These are phyloP conservation scores for Archivesica marissinica DNA, from an alignment of 1,140 invertebrate species.

Conservation along the genomic window DNA sequence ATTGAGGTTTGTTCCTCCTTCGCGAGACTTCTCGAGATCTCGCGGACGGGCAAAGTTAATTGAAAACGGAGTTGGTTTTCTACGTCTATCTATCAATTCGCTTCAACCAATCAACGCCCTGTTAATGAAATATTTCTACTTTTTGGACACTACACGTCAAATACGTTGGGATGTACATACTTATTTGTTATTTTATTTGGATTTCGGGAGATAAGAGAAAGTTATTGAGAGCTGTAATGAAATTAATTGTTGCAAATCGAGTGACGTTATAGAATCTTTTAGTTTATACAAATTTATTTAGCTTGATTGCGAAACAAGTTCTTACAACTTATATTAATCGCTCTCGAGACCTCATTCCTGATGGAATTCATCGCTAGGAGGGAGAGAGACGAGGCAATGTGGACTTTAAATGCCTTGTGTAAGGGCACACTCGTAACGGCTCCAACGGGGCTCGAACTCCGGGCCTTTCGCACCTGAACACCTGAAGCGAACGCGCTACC, in stretches of 20 bases:
- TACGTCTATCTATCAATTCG: constrained; percentile 24
- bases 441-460: too few species aligned
- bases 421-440: too few species aligned
- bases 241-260: constrained; percentile 7
- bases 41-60: constrained; percentile 8
- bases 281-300: too few species aligned
- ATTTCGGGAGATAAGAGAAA: neutral
- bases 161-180: neutral
- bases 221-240: neutral
- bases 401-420: too few species aligned
- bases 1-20: constrained; percentile 21
- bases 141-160: neutral
- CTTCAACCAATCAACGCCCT: neutral
- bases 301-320: too few species aligned
- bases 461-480: too few species aligned
- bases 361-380: too few species aligned
- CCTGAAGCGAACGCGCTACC: too few species aligned
- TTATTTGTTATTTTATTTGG: constrained; percentile 29
- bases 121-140: constrained; percentile 1
- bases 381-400: too few species aligned
- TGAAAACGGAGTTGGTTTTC: constrained; percentile 19
- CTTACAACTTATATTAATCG: too few species aligned
- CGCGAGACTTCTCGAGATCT: constrained; percentile 2
- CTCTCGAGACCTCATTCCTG: too few species aligned
- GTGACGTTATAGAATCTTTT: too few species aligned